Evolutionary conservation across 2,888 invertebrate species (phyloP).

Genomic region (Lochmaea capreae): DNA sequence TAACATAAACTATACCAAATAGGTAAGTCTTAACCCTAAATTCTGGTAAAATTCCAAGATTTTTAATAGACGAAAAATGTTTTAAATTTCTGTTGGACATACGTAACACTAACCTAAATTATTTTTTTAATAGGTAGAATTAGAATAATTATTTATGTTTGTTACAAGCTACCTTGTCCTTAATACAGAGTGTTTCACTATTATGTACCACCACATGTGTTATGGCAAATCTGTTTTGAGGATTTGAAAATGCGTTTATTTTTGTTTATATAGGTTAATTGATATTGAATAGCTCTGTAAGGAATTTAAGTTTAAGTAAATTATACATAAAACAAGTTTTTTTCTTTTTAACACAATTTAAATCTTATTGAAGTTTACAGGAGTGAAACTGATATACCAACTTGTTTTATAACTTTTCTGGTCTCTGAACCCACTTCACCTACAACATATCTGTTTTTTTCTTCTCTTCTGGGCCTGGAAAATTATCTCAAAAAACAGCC

Average conservation of each 20-base stretch:
- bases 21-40: background rate
- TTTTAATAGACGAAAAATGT: conserved; percentile 8
- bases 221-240: conserved; percentile 13
- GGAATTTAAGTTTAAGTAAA: conserved; percentile 33
- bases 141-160: conserved; percentile 47
- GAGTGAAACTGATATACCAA: no score
- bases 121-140: conserved; percentile 46
- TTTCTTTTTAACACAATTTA: background rate
- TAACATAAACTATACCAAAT: background rate
- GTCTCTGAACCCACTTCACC: no score
- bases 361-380: background rate
- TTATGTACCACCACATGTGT: conserved; percentile 21
- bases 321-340: conserved; percentile 23
- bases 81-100: conserved; percentile 1
- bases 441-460: no score
- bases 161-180: conserved; percentile 45
- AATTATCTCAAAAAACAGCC: no score
- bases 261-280: conserved; percentile 20
- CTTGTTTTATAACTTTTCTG: no score
- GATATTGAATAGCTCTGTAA: conserved; percentile 34
- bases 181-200: conserved; percentile 36
- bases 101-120: conserved; percentile 32
- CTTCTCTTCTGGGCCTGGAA: no score
- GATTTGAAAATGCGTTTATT: conserved; percentile 18
- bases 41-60: conserved; percentile 28